Base-by-base conservation (phyloP, 2,797 vertebrate species). In the Vultur gryphus region DNA sequence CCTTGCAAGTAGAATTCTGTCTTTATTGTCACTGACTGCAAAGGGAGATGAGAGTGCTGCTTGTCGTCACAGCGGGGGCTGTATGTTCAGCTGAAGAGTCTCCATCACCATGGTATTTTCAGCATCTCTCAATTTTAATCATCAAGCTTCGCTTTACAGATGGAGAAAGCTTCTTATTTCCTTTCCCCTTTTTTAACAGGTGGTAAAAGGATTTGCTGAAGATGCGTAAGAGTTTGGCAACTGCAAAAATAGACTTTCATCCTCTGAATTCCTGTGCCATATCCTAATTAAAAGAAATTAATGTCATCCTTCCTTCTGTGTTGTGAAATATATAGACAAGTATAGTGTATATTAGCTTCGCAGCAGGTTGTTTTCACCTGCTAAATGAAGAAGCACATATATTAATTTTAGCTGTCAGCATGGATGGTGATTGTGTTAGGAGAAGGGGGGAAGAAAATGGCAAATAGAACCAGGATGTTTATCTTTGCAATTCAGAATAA, bases 81-180 rank as follows among this genome's bases (percentile, higher is more conserved):
- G 39, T 33, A 11, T 33, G 8, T 82, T 85, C 84, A 89, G 73
- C 48, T 84, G 67, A 94, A 86, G 80, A 66, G 31, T 54, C 58
- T 85, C 76, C 48, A 62, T 95, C 85, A 66, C 96, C 72, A 65
- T 78, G 89, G 87, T 48, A 69, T 93, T 94, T 84, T 90, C 67
- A 82, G n/a, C 69, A 70, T 62, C 37, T 93, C 87, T 91, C 55
- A 49, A 9, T 81, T 89, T 67, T 46, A 87, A 64, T 66, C 52
- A 81, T 69, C 29, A 70, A 59, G 44, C 41, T 71, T 77, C 10
- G 2, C 49, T 90, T 83, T 44, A 57, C 33, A 85, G 46, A 65
- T 54, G 49, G 39, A 79, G 31, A 93, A 35, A 75, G 41, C 12
- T 71, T 29, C 35, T 76, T 69, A 25, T 43, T 88, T 75, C 76